Evolutionary conservation across 2,888 invertebrate species (phyloP), one percentile per base, ranked within the genome.

Genomic region (Apamea monoglypha): DNA sequence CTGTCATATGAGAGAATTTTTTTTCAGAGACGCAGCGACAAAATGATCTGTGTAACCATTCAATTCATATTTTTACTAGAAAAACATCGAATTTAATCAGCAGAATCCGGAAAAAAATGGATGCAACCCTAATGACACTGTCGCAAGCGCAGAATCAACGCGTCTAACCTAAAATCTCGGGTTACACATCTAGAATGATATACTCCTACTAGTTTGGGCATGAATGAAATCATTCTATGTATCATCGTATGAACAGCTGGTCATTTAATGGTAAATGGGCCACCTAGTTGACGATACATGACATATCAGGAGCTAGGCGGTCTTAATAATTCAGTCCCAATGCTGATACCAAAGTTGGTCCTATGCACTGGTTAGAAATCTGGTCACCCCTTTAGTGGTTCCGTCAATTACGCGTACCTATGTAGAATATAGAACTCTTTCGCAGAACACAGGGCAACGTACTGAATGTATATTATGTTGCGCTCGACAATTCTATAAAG

Each of bases 121-220:
- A 36, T 50, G 53, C 81, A 87, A 64, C 85, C 85, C 75, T 87
- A 77, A 59, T 40, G 21, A 63, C n/a, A 73, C 36, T 73, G 77
- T 77, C 81, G 77, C 85, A 87, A 84, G 59, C 74, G 63, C 76
- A 74, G 81, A 84, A 76, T 76, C 64, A 69, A 77, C 77, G 66
- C n/a, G 73, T 74, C 81, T 84, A 87, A 85, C 85, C 85, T 87
- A 87, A 85, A 70, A 84, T 84, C 87, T 85, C 85, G 36, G 63
- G 53, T 85, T 87, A 84, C 85, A 77, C 64, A 47, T 84, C 73
- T 81, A 81, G 87, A 84, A 75, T 75, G 76, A 29, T 70, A 69
- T 25, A 81, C 76, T 56, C 70, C 87, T 53, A 83, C 81, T 73
- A 53, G 66, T 80, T 69, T 74, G 63, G 44, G 32, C 47, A 63